These are phyloP conservation scores for Mustelus asterias DNA, from an alignment of 2,113 vertebrate genomes.

Conservation along the genomic window DNA sequence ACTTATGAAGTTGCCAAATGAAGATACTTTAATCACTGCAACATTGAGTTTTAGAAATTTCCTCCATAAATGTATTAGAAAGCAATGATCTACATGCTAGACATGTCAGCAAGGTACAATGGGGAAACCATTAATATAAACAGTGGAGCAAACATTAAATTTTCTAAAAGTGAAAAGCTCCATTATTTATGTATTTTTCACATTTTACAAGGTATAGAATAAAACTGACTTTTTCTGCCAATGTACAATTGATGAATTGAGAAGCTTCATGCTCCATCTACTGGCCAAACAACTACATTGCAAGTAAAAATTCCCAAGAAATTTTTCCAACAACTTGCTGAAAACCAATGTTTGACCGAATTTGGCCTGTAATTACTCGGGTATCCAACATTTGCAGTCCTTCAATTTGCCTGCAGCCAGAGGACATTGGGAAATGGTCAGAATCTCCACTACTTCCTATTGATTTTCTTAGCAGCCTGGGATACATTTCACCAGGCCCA, in stretches of 20 bases:
- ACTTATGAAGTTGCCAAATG: background rate
- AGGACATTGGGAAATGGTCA: too few relatives aligned
- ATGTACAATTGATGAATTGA: background rate
- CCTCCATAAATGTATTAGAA: background rate
- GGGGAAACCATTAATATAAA: background rate
- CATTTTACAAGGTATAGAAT: background rate
- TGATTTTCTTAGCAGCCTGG: too few relatives aligned
- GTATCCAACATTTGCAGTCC: too few relatives aligned
- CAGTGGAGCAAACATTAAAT: background rate
- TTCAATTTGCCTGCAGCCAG: too few relatives aligned
- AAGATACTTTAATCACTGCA: background rate
- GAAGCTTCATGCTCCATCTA: slow-evolving; percentile 13
- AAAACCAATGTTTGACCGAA: too few relatives aligned
- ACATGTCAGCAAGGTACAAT: background rate
- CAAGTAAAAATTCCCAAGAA: background rate
- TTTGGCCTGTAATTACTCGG: too few relatives aligned
- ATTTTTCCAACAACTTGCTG: too few relatives aligned
- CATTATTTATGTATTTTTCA: background rate
- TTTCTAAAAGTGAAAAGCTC: background rate
- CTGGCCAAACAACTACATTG: background rate
- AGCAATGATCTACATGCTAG: background rate
- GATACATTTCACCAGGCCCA: too few relatives aligned
- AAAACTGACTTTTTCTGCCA: background rate
- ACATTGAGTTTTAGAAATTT: background rate
- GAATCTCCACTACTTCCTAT: too few relatives aligned